Evolutionary conservation across 2,797 vertebrate species (phyloP).

Genomic region (Uromys caudimaculatus): DNA sequence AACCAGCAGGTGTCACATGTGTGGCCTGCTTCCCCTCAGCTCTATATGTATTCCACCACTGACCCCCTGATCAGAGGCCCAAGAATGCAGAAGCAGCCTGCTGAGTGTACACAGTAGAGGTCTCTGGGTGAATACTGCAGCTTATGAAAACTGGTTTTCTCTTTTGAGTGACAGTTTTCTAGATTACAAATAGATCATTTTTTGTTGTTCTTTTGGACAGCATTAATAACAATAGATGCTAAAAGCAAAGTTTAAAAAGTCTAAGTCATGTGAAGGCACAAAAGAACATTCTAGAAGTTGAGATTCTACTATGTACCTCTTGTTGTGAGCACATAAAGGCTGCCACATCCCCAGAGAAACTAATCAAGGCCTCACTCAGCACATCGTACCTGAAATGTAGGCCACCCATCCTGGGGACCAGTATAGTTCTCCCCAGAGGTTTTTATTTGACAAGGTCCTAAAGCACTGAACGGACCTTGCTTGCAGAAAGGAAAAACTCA

Average conservation of each 20-base stretch:
- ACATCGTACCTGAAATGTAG: neutral
- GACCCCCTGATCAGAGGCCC: neutral
- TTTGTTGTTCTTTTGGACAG: neutral
- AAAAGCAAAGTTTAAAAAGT: constrained; percentile 23
- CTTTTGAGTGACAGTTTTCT: neutral
- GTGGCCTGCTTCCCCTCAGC: neutral
- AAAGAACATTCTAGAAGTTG: constrained; percentile 35
- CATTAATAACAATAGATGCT: constrained; percentile 2
- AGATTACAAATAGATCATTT: neutral
- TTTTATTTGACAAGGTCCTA: constrained; percentile 15
- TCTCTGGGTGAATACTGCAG: neutral
- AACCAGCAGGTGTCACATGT: neutral
- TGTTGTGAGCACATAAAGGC: constrained; percentile 29
- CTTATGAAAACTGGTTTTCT: neutral
- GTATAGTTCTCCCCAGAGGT: neutral
- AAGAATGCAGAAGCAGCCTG: neutral
- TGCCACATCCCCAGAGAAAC: constrained; percentile 38
- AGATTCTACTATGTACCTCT: neutral
- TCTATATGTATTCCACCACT: neutral
- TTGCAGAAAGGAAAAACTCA: constrained; percentile 1
- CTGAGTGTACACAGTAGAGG: neutral
- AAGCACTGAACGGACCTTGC: neutral
- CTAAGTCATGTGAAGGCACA: constrained; percentile 10
- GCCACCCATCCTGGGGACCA: neutral
- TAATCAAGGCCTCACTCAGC: neutral